Evolutionary conservation across 2,888 invertebrate genomes (phyloP).

Genomic region (Tenthredo distinguenda): DNA sequence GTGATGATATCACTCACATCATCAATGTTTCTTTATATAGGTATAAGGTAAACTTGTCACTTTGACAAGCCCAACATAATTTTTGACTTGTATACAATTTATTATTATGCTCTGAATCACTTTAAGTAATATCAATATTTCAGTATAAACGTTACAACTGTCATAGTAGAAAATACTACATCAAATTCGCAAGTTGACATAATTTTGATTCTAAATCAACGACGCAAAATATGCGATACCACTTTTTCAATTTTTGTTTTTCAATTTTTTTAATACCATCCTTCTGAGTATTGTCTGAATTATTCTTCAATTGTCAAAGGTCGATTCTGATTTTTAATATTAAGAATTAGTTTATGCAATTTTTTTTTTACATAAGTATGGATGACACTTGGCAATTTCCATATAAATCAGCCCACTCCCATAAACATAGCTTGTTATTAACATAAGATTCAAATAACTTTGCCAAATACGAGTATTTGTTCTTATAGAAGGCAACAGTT

Average conservation of each 20-base stretch:
- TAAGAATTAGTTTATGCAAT: not conserved
- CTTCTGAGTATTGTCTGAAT: not conserved
- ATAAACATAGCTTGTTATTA: not conserved
- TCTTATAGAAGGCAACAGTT: not conserved
- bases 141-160: not conserved
- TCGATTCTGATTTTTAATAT: not conserved
- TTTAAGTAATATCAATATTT: not conserved
- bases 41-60: not conserved
- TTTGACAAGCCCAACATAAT: not conserved
- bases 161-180: not conserved
- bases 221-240: not conserved
- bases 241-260: not conserved
- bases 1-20: conserved; percentile 19
- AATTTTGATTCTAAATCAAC: not conserved
- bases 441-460: not conserved
- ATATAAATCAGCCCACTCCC: not conserved
- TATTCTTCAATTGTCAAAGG: not conserved
- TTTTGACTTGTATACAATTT: not conserved
- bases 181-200: not conserved
- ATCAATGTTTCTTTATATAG: conserved; percentile 9
- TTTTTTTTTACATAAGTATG: not conserved
- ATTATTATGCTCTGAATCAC: not conserved
- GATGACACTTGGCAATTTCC: not conserved
- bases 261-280: not conserved
- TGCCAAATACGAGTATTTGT: not conserved